Evolutionary conservation across 1,140 invertebrate genomes (phyloP), one percentile per base, ranked within the genome.

Genomic region (Scaptodrosophila lebanonensis): DNA sequence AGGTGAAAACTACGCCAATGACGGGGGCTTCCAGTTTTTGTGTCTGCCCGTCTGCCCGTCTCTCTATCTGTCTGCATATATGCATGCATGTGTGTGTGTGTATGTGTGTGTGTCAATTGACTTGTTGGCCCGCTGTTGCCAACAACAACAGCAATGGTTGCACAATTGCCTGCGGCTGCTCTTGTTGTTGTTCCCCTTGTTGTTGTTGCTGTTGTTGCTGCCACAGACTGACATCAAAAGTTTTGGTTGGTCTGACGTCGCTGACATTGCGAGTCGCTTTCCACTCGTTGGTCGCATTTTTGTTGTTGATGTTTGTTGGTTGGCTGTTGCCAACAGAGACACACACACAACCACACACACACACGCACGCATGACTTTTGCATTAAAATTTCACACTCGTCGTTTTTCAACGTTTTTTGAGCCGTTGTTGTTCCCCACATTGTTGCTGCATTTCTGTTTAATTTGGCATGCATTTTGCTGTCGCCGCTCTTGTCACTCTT

Each of bases 1-100:
- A 79, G 73, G 68, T 79, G 73, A 73, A 77, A 82, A 69, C 56
- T 82, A 73, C 52, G 68, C 73, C 73, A 77, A 77, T 79, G 73
- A 73, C 60, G 79, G 64, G 25, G 40, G 44, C 47, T 64, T 25
- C n/a, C 36, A 30, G 29, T 16, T 42, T 16, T 57, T 44, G 59
- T 43, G 27, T 27, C 35, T 32, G 49, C 30, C 47, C 54, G 25
- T 11, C 39, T 42, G 22, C 33, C 3, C 12, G 8, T 0, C 22
- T 11, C 22, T 20, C 22, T 11, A 12, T 12, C 25, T 54, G 63
- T 20, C 30, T 57, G 49, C 7, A 4, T n/a, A n/a, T n/a, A n/a
- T n/a, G n/a, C n/a, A n/a, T n/a, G n/a, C n/a, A n/a, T n/a, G n/a
- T n/a, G n/a, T n/a, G n/a, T n/a, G n/a, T n/a, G n/a, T n/a, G n/a